These are phyloP conservation scores for Glaucopsyche alexis DNA, from an alignment of 2,888 invertebrate genomes.

Conservation along the genomic window DNA sequence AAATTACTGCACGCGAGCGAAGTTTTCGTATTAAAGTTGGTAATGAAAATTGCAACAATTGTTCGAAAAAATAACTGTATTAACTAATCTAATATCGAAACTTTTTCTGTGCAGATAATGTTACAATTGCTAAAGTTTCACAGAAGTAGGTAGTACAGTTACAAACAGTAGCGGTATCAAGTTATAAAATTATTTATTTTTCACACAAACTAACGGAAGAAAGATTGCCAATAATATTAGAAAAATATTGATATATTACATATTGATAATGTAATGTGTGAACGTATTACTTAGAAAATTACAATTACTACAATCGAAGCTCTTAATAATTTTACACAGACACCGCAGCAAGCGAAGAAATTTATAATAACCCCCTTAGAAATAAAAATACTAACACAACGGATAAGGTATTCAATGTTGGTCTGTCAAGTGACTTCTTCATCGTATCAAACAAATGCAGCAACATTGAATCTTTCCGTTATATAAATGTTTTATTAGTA, in stretches of 20 bases:
- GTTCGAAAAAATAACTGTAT: slow-evolving; percentile 24
- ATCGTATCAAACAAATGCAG: too few relatives aligned
- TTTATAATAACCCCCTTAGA: neutral
- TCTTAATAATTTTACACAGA: neutral
- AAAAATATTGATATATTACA: neutral
- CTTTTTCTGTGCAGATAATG: slow-evolving; percentile 18
- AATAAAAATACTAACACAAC: neutral
- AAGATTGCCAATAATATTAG: neutral
- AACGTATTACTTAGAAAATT: neutral
- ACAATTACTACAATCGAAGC: neutral
- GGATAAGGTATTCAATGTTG: too few relatives aligned
- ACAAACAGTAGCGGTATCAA: slow-evolving; percentile 2
- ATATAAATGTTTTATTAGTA: too few relatives aligned
- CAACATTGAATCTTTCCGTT: too few relatives aligned
- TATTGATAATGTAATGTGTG: neutral
- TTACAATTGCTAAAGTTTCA: slow-evolving; percentile 14
- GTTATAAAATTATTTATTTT: neutral
- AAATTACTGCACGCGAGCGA: slow-evolving; percentile 19
- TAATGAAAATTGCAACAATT: slow-evolving; percentile 25
- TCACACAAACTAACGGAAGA: slow-evolving; percentile 11
- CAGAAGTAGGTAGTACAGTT: neutral
- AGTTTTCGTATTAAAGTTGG: slow-evolving; percentile 26
- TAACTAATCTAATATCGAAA: slow-evolving; percentile 20
- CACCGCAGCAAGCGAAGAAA: neutral
- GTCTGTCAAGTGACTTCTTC: too few relatives aligned